Evolutionary conservation across 2,797 vertebrate species (phyloP).

Genomic region (Siniperca undulata): DNA sequence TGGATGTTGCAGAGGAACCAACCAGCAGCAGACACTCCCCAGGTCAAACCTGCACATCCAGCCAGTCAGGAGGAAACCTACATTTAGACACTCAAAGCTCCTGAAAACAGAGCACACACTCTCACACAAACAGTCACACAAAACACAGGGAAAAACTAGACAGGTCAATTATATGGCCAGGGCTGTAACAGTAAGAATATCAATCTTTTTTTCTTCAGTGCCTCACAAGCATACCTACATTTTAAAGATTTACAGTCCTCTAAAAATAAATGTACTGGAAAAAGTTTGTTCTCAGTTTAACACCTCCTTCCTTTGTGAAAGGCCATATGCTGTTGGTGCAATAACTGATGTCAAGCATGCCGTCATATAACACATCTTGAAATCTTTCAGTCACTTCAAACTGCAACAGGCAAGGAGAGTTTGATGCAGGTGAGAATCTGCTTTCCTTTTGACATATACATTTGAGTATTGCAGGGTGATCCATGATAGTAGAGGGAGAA

Average conservation of each 20-base stretch:
- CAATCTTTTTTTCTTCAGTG: background rate
- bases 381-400: background rate
- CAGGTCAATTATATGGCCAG: no score
- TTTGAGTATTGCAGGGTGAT: background rate
- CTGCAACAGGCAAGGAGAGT: background rate
- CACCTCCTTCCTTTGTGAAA: background rate
- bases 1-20: no score
- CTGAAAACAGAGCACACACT: no score
- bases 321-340: no score
- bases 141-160: no score
- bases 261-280: conserved; percentile 12
- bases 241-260: background rate
- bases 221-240: background rate
- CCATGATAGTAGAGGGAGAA: background rate
- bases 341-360: no score
- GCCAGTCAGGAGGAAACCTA: no score
- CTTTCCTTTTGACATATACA: background rate
- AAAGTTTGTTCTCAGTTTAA: background rate
- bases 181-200: background rate
- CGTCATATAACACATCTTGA: background rate
- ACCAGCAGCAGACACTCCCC: no score
- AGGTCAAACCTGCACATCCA: no score
- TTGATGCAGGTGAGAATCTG: background rate
- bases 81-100: no score
- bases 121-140: no score